Percentiles rank a stretch among this genome's conserved stretches.
These are phyloP conservation scores for Hemiscyllium ocellatum DNA, from an alignment of 2,113 vertebrate species.

Conservation along the genomic window DNA sequence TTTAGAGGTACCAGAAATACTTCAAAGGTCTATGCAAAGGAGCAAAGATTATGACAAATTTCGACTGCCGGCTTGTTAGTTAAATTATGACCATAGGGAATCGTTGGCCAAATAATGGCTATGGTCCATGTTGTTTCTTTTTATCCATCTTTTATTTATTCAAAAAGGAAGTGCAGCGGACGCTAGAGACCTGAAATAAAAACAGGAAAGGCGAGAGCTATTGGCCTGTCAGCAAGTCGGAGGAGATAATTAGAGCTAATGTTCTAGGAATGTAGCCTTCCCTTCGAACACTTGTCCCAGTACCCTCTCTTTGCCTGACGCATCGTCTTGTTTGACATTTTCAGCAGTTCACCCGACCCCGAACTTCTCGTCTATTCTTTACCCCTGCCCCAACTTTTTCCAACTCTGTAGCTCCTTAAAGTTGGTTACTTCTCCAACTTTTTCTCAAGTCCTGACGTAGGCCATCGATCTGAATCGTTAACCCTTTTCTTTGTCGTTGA, in stretches of 20 bases:
- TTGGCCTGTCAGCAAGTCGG: not conserved
- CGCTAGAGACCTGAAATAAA: not conserved
- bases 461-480: not conserved
- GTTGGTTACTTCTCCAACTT: no score
- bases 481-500: not conserved
- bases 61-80: not conserved
- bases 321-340: not conserved
- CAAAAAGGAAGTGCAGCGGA: not conserved
- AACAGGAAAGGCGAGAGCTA: not conserved
- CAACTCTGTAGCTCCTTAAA: not conserved
- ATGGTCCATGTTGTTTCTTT: not conserved
- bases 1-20: no score
- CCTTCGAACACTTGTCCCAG: not conserved
- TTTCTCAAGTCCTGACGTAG: not conserved
- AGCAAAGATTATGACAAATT: not conserved
- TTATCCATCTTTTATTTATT: not conserved
- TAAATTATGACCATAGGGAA: not conserved
- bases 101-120: not conserved
- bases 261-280: not conserved
- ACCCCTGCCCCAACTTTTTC: not conserved
- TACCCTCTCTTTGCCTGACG: not conserved
- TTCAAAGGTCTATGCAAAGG: not conserved
- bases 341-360: not conserved
- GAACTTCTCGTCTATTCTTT: no score
- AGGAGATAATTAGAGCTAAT: not conserved